Evolutionary conservation across 2,888 invertebrate genomes (phyloP).

Genomic region (Trichopoda pennipes): DNA sequence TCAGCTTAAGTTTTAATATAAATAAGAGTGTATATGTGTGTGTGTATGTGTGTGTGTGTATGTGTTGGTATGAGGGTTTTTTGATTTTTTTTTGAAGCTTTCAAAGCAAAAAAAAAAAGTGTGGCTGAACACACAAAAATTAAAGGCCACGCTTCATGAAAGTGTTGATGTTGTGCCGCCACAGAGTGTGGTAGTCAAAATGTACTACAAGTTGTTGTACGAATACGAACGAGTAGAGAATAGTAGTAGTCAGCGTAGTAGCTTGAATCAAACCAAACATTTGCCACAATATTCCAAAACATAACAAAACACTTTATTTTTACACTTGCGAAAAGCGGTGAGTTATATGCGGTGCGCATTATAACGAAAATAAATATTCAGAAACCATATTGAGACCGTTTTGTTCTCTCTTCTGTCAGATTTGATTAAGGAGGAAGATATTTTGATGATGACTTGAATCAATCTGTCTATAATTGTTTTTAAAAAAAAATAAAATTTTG

Average conservation of each 20-base stretch:
- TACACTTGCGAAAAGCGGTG: constrained; percentile 39
- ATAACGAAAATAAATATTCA: neutral
- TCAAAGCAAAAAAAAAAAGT: constrained; percentile 61
- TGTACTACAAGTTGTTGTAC: constrained; percentile 48
- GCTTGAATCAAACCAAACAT: constrained; percentile 19
- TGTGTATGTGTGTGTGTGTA: neutral
- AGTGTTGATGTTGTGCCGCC: constrained; percentile 72
- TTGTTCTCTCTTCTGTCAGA: too few species aligned
- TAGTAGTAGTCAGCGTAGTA: constrained; percentile 45
- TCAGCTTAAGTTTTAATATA: constrained; percentile 30
- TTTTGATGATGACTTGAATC: too few species aligned
- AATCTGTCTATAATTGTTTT: too few species aligned
- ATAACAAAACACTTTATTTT: neutral
- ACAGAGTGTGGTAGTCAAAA: constrained; percentile 62
- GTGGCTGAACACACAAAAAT: constrained; percentile 71
- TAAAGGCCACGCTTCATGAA: constrained; percentile 73
- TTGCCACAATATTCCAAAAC: constrained; percentile 7
- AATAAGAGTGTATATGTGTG: too few species aligned
- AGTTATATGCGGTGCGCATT: neutral
- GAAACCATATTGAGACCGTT: neutral
- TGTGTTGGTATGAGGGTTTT: constrained; percentile 18
- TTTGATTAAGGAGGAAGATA: too few species aligned
- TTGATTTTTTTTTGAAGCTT: constrained; percentile 34
- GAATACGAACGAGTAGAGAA: constrained; percentile 1
- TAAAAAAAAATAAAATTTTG: too few species aligned